Base-by-base conservation (phyloP, 2,888 invertebrate genomes). In the Tetanocera ferruginea region DNA sequence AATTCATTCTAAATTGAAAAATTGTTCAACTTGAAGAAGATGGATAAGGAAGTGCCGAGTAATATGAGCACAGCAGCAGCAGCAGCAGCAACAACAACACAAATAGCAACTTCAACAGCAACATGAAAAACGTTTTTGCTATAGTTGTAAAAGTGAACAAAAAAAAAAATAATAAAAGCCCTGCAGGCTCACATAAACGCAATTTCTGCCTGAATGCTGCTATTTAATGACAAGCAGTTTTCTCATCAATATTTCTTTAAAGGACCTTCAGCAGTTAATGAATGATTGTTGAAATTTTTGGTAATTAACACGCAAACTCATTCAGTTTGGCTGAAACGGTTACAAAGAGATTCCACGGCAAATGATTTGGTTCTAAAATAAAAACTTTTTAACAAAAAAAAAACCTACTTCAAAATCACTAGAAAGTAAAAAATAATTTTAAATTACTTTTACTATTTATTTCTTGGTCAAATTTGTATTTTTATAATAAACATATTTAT, bases 1-100 rank as follows among this genome's bases (percentile, higher is more conserved):
- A 82, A 81, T 82, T 83, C 81, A 81, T 82, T 82, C 80, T 83
- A 83, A 86, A 87, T 86, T 85, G 84, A 83, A 86, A 86, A 86
- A 84, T 84, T 85, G 82, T 82, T 82, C 80, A 80, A 80, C 77
- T 82, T 82, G 81, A 81, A 82, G 81, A 82, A 85, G 85, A 87
- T 84, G 85, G 82, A 86, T 84, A 84, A 57, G 67, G 60, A 57
- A 62, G 66, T 60, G 64, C 66, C 71, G 60, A 71, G 72, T 72
- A 72, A 77, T 66, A 43, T 55, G 57, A 34, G 23, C 11, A 31
- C 37, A 66, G 52, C 64, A 69, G 5, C 49, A 69, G 69, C 43
- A 72, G 64, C 52, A 67, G n/a, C n/a, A n/a, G n/a, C 64, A 69
- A 14, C 49, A 69, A 76, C 43, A 72, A 71, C 52, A 67, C 51